Percentiles rank a stretch among this genome's conserved stretches.
These are phyloP conservation scores for Pasiphila rectangulata DNA, from an alignment of 2,888 invertebrate genomes.

Conservation along the genomic window DNA sequence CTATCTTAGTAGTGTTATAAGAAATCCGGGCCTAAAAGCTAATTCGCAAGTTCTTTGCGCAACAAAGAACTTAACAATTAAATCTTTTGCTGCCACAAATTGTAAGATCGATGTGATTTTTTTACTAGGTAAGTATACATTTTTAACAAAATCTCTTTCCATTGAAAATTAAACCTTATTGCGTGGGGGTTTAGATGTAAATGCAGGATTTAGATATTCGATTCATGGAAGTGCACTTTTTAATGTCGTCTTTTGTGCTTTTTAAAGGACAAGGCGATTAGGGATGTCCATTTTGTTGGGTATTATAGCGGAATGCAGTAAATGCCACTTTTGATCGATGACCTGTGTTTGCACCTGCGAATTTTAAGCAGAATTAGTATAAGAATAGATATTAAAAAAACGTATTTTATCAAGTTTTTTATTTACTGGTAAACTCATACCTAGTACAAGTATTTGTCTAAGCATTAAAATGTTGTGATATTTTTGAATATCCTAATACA, in stretches of 20 bases:
- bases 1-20: neutral
- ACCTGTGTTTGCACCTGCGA: conserved; percentile 58
- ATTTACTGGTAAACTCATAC: too few species aligned
- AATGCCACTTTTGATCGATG: conserved; percentile 75
- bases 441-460: too few species aligned
- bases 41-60: conserved; percentile 36
- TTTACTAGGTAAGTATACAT: conserved; percentile 33
- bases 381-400: neutral
- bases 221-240: conserved; percentile 48
- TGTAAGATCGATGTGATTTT: conserved; percentile 66
- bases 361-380: neutral
- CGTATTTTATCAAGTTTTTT: too few species aligned
- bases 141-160: conserved; percentile 5
- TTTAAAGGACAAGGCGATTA: conserved; percentile 72
- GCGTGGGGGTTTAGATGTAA: conserved; percentile 2
- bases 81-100: conserved; percentile 45
- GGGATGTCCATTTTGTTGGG: conserved; percentile 71
- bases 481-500: too few species aligned
- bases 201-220: conserved; percentile 14
- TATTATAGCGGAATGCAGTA: conserved; percentile 57
- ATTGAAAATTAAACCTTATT: conserved; percentile 39
- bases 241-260: conserved; percentile 60
- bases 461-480: too few species aligned
- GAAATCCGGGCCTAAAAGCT: too few species aligned
- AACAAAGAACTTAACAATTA: conserved; percentile 45